Percentiles rank a stretch among this genome's conserved stretches.
Evolutionary conservation across 2,888 invertebrate species (phyloP).

Genomic region (Nomada hirtipes): DNA sequence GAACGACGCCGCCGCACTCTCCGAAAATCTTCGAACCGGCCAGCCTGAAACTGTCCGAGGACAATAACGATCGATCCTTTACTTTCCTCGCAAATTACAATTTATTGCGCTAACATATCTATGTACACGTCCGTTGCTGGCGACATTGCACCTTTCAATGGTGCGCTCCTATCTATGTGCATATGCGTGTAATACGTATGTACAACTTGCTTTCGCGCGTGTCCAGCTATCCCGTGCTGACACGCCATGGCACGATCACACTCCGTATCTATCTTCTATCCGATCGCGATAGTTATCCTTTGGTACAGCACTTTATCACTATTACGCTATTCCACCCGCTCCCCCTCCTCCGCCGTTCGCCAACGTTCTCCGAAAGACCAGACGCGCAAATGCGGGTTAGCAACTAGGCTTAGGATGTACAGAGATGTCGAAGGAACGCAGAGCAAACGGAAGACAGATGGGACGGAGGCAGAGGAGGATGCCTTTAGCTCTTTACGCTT

Average conservation of each 20-base stretch:
- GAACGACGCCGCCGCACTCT: constrained; percentile 84
- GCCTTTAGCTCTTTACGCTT: not conserved
- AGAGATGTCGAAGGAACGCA: not conserved
- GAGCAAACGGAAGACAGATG: not conserved
- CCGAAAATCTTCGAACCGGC: constrained; percentile 66
- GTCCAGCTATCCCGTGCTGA: constrained; percentile 9
- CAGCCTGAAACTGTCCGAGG: constrained; percentile 74
- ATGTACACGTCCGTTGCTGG: constrained; percentile 17
- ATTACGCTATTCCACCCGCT: not conserved
- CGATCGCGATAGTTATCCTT: constrained; percentile 65
- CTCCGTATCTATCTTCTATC: not conserved
- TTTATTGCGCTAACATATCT: constrained; percentile 63
- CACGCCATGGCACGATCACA: not conserved
- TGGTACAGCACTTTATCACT: constrained; percentile 61
- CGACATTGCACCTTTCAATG: not conserved
- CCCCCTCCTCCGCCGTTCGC: not conserved
- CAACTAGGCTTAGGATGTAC: no score
- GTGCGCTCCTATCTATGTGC: not conserved
- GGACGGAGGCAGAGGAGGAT: not conserved
- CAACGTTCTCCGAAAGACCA: no score
- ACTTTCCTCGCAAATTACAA: constrained; percentile 53
- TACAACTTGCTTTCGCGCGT: not conserved
- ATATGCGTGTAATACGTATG: constrained; percentile 20
- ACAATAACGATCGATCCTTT: constrained; percentile 60
- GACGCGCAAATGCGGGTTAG: no score